Conservation (phyloP, 2,113 vertebrate species). For the Pseudorasbora parva region DNA sequence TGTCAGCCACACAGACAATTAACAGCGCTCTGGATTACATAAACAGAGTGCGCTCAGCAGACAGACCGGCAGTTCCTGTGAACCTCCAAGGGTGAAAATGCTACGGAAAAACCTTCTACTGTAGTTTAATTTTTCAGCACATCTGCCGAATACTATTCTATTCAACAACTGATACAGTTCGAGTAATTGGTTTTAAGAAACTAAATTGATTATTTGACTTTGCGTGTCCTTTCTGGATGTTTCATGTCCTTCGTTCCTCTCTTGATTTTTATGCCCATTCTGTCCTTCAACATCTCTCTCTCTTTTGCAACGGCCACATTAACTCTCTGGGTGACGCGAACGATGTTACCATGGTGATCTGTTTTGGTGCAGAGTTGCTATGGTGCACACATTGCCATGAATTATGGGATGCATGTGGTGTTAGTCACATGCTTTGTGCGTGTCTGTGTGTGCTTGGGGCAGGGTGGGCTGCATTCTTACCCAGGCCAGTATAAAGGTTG, state of each 20-base stretch:
- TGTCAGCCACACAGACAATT: constrained; percentile 37
- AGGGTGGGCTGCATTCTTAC: constrained; percentile 53
- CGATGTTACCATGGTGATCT: constrained; percentile 81
- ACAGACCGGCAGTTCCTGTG: constrained; percentile 7
- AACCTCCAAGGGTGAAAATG: neutral
- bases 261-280: neutral
- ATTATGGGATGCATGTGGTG: constrained; percentile 80
- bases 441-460: constrained; percentile 55
- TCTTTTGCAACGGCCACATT: constrained; percentile 60
- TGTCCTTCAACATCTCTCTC: constrained; percentile 22
- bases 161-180: neutral
- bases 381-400: constrained; percentile 73
- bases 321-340: constrained; percentile 77
- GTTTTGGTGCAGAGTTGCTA: constrained; percentile 69
- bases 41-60: constrained; percentile 23
- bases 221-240: constrained; percentile 14
- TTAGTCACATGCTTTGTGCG: constrained; percentile 65
- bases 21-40: constrained; percentile 22
- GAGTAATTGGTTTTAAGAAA: neutral
- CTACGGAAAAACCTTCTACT: neutral
- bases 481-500: constrained; percentile 55
- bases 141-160: neutral
- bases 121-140: neutral
- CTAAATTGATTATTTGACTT: constrained; percentile 9
- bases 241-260: neutral